A percentile compares a stretch with the other conserved stretches of the same genome.
Evolutionary conservation across 2,113 vertebrate species (phyloP).

Genomic region (Myrmophylax atrothorax): DNA sequence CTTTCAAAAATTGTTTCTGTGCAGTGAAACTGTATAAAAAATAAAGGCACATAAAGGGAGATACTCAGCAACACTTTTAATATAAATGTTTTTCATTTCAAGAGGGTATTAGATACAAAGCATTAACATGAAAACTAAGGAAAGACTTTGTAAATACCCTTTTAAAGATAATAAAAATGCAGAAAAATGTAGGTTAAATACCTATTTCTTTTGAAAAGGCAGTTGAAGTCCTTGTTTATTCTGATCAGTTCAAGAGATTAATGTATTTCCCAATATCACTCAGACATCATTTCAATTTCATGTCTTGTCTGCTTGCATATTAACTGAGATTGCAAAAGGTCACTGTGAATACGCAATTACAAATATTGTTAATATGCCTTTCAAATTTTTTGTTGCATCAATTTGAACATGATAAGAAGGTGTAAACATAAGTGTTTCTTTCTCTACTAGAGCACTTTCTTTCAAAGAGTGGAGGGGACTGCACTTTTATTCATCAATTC

Average conservation of each 20-base stretch:
- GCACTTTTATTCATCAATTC: conserved; percentile 94
- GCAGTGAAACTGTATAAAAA: not conserved
- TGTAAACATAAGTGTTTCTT: conserved; percentile 83
- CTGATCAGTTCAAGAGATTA: not conserved
- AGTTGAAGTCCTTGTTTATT: not conserved
- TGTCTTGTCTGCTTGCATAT: conserved; percentile 31
- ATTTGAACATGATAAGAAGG: conserved; percentile 65
- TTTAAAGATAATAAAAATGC: not conserved
- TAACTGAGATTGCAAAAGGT: not conserved
- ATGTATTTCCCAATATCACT: not conserved
- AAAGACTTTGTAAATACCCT: not conserved
- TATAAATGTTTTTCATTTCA: not conserved
- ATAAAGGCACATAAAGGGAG: not conserved
- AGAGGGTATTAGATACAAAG: not conserved
- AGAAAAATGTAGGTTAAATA: not conserved
- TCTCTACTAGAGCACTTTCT: conserved; percentile 95
- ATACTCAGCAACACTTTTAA: not conserved
- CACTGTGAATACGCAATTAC: not conserved
- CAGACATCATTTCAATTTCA: not conserved
- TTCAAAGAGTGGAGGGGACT: conserved; percentile 94
- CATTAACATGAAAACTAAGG: not conserved
- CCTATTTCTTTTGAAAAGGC: not conserved
- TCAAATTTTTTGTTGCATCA: conserved; percentile 70
- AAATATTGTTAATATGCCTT: conserved; percentile 41
- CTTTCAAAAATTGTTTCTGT: not conserved